phyloP scores from a whole-genome alignment of 2,797 vertebrate species.

The Miichthys miiuy region DNA sequence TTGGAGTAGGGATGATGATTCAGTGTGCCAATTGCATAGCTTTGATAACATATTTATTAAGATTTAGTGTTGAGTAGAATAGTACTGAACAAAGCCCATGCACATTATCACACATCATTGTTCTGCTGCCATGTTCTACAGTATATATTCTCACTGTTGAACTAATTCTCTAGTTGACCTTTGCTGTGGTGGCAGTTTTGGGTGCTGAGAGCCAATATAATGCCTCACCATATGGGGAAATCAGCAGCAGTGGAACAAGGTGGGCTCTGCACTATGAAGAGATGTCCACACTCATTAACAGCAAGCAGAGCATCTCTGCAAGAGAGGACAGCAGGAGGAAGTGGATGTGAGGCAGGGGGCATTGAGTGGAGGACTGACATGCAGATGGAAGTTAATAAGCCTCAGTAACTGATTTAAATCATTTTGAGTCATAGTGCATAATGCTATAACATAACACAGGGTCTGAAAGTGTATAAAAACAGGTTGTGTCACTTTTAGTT shows the following conservation, averaged over 20 bases:
- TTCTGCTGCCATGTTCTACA: not conserved
- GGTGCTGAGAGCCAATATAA: not conserved
- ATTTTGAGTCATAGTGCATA: not conserved
- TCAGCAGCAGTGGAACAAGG: conserved; percentile 14
- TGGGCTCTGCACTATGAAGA: conserved; percentile 28
- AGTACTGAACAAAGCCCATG: not conserved
- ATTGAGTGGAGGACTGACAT: not conserved
- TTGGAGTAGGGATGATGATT: not conserved
- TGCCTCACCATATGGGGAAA: conserved; percentile 13
- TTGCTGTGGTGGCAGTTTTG: not conserved
- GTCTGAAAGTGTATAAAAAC: not conserved
- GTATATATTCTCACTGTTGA: not conserved
- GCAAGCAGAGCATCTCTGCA: conserved; percentile 19
- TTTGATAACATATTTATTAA: not conserved
- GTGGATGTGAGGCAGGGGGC: conserved; percentile 5
- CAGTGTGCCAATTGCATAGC: not conserved
- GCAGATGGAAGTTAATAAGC: not conserved
- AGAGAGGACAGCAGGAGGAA: conserved; percentile 12
- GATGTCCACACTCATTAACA: conserved; percentile 42
- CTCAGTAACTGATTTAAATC: not conserved
- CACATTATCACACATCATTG: not conserved
- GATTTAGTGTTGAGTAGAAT: not conserved
- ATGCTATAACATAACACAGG: not conserved
- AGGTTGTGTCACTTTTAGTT: not conserved
- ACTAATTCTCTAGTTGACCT: conserved; percentile 31